Evolutionary conservation across 2,888 invertebrate genomes (phyloP).

Genomic region (Brachyptera risi): DNA sequence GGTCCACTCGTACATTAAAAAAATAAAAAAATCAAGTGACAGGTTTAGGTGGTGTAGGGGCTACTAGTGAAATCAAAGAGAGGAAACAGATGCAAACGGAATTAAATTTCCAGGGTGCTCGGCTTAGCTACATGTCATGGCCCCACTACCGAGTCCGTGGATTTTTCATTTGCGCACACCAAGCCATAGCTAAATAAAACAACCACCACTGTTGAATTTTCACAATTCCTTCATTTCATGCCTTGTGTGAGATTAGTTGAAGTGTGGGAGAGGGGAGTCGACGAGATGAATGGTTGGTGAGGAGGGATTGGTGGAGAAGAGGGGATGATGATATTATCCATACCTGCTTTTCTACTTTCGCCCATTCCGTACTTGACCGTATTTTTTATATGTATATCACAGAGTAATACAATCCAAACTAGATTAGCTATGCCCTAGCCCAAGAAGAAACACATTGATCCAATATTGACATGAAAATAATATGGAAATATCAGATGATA

Average conservation of each 20-base stretch:
- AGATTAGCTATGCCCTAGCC: no score
- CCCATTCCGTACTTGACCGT: background rate
- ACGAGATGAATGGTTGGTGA: no score
- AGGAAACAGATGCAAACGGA: constrained; percentile 21
- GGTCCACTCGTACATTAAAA: no score
- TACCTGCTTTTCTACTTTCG: background rate
- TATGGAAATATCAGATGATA: no score
- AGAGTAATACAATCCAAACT: no score
- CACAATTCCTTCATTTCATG: background rate
- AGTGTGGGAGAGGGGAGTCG: background rate
- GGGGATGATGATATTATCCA: no score
- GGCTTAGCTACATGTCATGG: background rate
- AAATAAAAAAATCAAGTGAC: constrained; percentile 25
- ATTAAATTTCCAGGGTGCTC: constrained; percentile 26
- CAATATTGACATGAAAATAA: no score
- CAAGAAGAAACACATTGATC: no score
- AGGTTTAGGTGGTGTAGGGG: constrained; percentile 7
- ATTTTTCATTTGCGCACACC: constrained; percentile 29
- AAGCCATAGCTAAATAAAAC: constrained; percentile 24
- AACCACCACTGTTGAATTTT: constrained; percentile 8
- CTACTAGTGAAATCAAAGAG: constrained; percentile 3
- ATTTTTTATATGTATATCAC: no score
- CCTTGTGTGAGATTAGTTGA: background rate
- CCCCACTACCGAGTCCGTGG: background rate
- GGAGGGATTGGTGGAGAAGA: no score